phyloP scores from a whole-genome alignment of 2,797 vertebrate species.

The Scomberomorus guttatus region DNA sequence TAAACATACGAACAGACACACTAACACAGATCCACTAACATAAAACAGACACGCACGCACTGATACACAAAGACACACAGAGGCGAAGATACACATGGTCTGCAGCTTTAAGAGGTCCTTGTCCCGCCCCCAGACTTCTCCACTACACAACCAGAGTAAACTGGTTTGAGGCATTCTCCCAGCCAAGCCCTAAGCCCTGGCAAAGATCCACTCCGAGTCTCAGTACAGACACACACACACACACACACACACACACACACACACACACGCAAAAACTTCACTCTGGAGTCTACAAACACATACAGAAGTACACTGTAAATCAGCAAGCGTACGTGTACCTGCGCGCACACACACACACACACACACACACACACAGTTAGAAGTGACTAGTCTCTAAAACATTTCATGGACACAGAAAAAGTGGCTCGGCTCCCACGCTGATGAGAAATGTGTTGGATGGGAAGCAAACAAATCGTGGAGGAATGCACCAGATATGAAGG shows the following conservation, averaged over 20 bases:
- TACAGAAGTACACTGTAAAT: conserved; percentile 39
- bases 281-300: conserved; percentile 49
- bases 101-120: conserved; percentile 84
- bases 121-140: conserved; percentile 82
- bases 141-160: conserved; percentile 88
- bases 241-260: conserved; percentile 27
- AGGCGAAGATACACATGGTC: conserved; percentile 53
- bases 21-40: conserved; percentile 14
- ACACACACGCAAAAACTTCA: conserved; percentile 64
- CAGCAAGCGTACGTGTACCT: conserved; percentile 27
- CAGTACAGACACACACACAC: conserved; percentile 14
- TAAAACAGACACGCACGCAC: conserved; percentile 27
- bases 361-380: not conserved
- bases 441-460: conserved; percentile 66
- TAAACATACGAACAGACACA: conserved; percentile 22
- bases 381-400: conserved; percentile 26
- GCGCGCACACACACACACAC: conserved; percentile 12
- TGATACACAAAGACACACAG: conserved; percentile 29
- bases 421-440: conserved; percentile 70
- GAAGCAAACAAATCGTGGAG: conserved; percentile 63
- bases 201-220: conserved; percentile 75
- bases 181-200: conserved; percentile 88
- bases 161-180: conserved; percentile 87
- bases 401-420: conserved; percentile 43
- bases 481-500: conserved; percentile 74